Percentiles rank a stretch among this genome's conserved stretches.
Evolutionary conservation across 2,888 invertebrate genomes (phyloP).

Genomic region (Formica aserva): DNA sequence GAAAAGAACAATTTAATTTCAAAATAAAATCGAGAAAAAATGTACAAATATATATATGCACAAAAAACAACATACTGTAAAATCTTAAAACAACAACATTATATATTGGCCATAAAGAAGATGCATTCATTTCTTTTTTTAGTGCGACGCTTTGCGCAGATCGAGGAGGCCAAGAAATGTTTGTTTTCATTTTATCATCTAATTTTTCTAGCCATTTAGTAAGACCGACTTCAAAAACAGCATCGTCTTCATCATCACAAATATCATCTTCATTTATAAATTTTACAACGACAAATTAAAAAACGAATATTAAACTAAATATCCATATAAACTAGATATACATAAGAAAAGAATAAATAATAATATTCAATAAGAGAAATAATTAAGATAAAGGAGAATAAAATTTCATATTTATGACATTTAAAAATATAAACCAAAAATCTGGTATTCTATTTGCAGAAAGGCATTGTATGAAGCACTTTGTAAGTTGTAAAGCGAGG

Average conservation of each 20-base stretch:
- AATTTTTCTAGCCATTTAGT: no score
- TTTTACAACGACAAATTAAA: no score
- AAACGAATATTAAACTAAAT: no score
- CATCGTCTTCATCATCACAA: constrained; percentile 11
- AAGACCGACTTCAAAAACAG: background rate
- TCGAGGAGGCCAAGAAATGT: constrained; percentile 19
- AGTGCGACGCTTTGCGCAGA: background rate
- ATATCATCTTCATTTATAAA: no score
- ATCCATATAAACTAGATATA: background rate
- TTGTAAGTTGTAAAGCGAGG: no score
- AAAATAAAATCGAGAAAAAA: constrained; percentile 11
- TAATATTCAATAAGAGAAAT: background rate
- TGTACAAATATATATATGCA: background rate
- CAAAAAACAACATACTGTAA: constrained; percentile 3
- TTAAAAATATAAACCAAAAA: constrained; percentile 9
- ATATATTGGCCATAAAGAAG: constrained; percentile 7
- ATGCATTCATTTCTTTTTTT: constrained; percentile 12
- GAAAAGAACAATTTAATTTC: background rate
- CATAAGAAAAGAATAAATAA: background rate
- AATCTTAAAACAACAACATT: constrained; percentile 12
- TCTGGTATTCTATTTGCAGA: background rate
- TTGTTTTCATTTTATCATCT: background rate
- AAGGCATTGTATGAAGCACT: background rate
- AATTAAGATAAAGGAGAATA: background rate
- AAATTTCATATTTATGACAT: background rate